These are phyloP conservation scores for Brachyrhaphis roseni DNA, from an alignment of 2,797 vertebrate genomes.

Conservation along the genomic window DNA sequence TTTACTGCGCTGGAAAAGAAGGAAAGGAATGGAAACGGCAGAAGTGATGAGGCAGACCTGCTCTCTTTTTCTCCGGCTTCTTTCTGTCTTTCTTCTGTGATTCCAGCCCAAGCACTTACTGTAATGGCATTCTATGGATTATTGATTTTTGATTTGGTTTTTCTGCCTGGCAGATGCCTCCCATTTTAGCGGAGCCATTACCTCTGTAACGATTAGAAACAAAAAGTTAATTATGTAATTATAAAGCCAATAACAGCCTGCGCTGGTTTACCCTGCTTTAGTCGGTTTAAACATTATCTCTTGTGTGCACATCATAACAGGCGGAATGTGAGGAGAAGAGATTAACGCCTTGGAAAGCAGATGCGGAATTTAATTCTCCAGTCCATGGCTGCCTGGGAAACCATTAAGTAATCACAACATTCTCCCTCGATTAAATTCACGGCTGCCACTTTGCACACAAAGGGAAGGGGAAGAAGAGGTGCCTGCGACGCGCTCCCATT, in stretches of 20 bases:
- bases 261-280: constrained; percentile 99
- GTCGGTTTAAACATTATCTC: constrained; percentile 99
- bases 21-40: constrained; percentile 51
- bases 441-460: constrained; percentile 97
- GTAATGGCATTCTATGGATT: constrained; percentile 99
- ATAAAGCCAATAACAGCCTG: constrained; percentile 99
- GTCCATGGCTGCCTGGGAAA: constrained; percentile 98
- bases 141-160: constrained; percentile 99
- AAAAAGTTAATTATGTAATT: constrained; percentile 99
- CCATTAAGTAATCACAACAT: constrained; percentile 99
- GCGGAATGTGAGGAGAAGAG: constrained; percentile 98
- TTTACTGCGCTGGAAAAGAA: constrained; percentile 86
- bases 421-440: constrained; percentile 98
- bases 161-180: constrained; percentile 92
- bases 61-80: constrained; percentile 52
- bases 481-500: constrained; percentile 86
- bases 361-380: constrained; percentile 99
- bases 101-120: constrained; percentile 87
- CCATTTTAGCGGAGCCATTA: constrained; percentile 99
- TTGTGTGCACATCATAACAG: constrained; percentile 98
- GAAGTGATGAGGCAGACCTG: constrained; percentile 48
- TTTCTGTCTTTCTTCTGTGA: constrained; percentile 54
- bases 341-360: constrained; percentile 99
- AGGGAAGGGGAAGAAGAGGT: constrained; percentile 88
- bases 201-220: constrained; percentile 99